Conservation (phyloP, 2,797 vertebrate species). For the Sebastes miniatus region DNA sequence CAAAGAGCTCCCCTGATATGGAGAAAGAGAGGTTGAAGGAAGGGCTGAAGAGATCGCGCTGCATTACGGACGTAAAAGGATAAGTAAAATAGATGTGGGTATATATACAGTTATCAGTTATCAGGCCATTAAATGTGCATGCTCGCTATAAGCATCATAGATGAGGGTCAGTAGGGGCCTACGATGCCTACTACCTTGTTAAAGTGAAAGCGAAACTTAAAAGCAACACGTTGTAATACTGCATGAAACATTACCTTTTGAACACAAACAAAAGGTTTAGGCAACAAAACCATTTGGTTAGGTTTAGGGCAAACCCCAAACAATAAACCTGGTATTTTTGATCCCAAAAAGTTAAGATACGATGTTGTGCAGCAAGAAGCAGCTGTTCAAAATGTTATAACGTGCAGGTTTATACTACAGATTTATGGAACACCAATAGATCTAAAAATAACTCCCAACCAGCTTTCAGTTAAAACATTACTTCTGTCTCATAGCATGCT, state of each 20-base stretch:
- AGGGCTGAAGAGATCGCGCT: constrained; percentile 5
- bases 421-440: neutral
- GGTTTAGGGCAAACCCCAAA: no score
- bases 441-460: neutral
- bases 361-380: neutral
- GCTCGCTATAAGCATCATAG: no score
- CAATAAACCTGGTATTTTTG: neutral
- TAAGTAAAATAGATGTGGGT: constrained; percentile 6
- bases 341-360: neutral
- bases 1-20: constrained; percentile 66
- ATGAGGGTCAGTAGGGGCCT: no score
- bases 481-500: neutral
- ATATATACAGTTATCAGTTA: neutral
- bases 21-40: constrained; percentile 38
- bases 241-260: no score
- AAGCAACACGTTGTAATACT: no score
- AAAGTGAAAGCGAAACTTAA: no score
- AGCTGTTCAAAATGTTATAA: neutral
- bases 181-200: no score
- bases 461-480: neutral
- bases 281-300: neutral
- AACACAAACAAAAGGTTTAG: no score
- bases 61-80: neutral
- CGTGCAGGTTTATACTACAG: neutral
- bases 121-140: no score